Evolutionary conservation across 2,888 invertebrate genomes (phyloP), one percentile per base, ranked within the genome.

Genomic region (Watsonalla binaria): DNA sequence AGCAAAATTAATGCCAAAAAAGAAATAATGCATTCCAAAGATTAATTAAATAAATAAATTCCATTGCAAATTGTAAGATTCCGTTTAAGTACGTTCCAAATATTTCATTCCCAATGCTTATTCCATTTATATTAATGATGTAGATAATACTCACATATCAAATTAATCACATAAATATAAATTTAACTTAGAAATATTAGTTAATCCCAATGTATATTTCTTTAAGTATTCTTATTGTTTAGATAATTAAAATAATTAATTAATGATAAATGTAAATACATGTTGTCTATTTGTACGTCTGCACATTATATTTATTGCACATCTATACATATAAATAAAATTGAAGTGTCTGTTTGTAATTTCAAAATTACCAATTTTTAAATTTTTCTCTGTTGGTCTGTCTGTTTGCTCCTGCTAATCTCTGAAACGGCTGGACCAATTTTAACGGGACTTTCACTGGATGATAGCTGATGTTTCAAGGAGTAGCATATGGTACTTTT

Each of bases 81-180:
- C n/a, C n/a, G n/a, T n/a, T n/a, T n/a, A n/a, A n/a, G n/a, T n/a
- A n/a, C n/a, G 6, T 48, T 48, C n/a, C 48, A 8, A 37, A 37
- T 14, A 60, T 35, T 42, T 47, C 52, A 55, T 55, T 55, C 55
- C 51, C 33, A 14, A 7, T 34, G 46, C 5, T 14, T 34, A 9
- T 34, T 45, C 14, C 39, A 58, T 52, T 51, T 60, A 53, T 58
- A 58, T 59, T 56, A 52, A 57, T 53, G 54, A 49, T 62, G 63
- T 58, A 68, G 61, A 74, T 42, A 76, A 78, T 78, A 78, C 78
- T 78, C 78, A 74, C 78, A 78, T 78, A 77, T 78, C 78, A 78
- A 66, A 66, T 59, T 65, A 60, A 70, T 65, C 63, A 61, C 54
- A 47, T 45, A 55, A 52, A 33, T 51, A 52, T 58, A 60, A 56